phyloP scores from a whole-genome alignment of 2,797 vertebrate genomes.

The Phaenicophaeus curvirostris region DNA sequence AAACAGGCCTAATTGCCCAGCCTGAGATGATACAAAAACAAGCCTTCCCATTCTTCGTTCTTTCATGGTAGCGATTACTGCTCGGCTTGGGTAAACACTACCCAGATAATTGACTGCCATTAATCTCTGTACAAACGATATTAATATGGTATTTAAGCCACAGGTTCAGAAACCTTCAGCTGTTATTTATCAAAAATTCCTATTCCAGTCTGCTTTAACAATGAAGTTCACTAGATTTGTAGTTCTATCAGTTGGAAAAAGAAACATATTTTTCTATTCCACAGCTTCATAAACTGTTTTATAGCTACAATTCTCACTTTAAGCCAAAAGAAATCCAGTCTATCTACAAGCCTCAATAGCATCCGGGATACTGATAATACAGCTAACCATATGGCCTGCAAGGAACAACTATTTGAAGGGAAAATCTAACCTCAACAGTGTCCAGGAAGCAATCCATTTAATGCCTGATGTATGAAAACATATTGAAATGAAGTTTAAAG shows the following conservation, averaged over 20 bases:
- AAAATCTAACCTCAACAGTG: background rate
- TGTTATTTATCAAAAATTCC: background rate
- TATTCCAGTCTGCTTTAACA: background rate
- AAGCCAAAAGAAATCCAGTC: background rate
- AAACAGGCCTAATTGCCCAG: conserved; percentile 92
- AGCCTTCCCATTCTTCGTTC: conserved; percentile 94
- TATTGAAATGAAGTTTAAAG: background rate
- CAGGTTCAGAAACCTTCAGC: background rate
- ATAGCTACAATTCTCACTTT: background rate
- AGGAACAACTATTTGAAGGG: background rate
- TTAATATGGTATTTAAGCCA: background rate
- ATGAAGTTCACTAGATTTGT: background rate
- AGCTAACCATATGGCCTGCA: background rate
- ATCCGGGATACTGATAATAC: background rate
- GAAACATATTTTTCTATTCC: background rate
- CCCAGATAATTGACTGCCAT: conserved; percentile 98
- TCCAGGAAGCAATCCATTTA: conserved; percentile 22
- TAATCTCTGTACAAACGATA: conserved; percentile 80
- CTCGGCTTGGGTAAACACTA: conserved; percentile 93
- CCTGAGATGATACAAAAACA: conserved; percentile 96
- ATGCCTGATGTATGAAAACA: background rate
- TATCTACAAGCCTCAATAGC: background rate
- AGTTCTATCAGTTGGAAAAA: background rate
- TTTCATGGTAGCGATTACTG: conserved; percentile 96
- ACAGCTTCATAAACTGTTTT: background rate